Conservation (phyloP, 2,113 vertebrate species). For the Choloepus hoffmanni region DNA sequence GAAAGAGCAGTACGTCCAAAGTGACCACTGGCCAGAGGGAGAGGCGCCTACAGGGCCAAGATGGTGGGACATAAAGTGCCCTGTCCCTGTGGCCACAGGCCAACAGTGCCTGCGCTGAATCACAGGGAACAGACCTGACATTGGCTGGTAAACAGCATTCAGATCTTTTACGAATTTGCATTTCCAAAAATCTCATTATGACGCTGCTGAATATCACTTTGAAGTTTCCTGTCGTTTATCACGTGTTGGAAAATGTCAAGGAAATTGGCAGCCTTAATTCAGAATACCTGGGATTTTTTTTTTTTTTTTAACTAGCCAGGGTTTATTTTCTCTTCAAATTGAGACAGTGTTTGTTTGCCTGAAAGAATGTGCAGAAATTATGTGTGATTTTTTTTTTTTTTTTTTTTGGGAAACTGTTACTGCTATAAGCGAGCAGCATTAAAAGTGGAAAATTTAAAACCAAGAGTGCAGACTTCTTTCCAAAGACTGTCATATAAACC, state of each 20-base stretch:
- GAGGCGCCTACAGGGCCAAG: too few species aligned
- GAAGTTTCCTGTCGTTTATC: background rate
- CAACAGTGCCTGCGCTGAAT: background rate
- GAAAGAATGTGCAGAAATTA: slow-evolving; percentile 64
- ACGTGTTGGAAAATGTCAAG: slow-evolving; percentile 6
- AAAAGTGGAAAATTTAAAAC: slow-evolving; percentile 37
- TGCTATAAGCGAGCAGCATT: slow-evolving; percentile 7
- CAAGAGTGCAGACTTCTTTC: background rate
- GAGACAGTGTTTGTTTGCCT: slow-evolving; percentile 64
- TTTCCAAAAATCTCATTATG: background rate
- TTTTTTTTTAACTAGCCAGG: background rate
- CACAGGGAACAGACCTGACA: background rate
- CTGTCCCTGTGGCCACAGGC: background rate
- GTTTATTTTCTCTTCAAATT: slow-evolving; percentile 56
- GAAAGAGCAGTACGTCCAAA: background rate
- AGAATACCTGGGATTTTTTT: slow-evolving; percentile 49
- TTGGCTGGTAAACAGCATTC: background rate
- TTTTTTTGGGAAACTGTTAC: background rate
- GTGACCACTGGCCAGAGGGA: background rate
- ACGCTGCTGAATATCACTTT: background rate
- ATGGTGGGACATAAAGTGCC: background rate
- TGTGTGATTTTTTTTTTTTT: slow-evolving; percentile 52
- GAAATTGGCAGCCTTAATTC: slow-evolving; percentile 24
- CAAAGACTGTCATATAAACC: background rate
- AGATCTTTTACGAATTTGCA: background rate